A percentile compares a stretch with the other conserved stretches of the same genome.
Conservation (phyloP, 2,797 vertebrate genomes). For the Bovichtus diacanthus region DNA sequence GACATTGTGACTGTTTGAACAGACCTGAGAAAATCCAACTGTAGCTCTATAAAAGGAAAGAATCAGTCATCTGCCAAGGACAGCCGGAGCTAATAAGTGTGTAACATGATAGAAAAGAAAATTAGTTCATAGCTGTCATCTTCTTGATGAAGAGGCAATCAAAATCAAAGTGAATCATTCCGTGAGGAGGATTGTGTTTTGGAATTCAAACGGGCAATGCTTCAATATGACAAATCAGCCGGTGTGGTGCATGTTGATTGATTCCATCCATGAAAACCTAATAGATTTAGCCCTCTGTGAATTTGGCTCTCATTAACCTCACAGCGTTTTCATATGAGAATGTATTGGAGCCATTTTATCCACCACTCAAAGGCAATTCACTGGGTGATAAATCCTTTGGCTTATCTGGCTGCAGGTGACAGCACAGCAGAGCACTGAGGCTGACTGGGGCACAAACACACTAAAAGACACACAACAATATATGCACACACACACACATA, state of each 20-base stretch:
- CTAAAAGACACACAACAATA: conserved; percentile 43
- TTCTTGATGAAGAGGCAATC: conserved; percentile 86
- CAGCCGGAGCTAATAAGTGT: conserved; percentile 82
- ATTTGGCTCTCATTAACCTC: conserved; percentile 88
- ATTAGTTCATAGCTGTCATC: conserved; percentile 83
- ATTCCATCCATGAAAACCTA: conserved; percentile 86
- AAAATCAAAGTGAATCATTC: conserved; percentile 86
- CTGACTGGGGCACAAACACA: conserved; percentile 73
- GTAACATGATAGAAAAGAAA: conserved; percentile 83
- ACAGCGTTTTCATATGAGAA: conserved; percentile 83
- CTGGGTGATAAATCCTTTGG: conserved; percentile 85
- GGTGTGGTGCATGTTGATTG: conserved; percentile 83
- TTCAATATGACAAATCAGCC: conserved; percentile 87
- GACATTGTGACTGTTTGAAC: conserved; percentile 45
- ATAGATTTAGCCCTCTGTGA: conserved; percentile 88
- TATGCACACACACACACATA: conserved; percentile 8
- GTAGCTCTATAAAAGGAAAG: conserved; percentile 66
- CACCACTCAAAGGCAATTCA: conserved; percentile 86
- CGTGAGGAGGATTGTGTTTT: conserved; percentile 82
- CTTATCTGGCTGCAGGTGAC: conserved; percentile 86
- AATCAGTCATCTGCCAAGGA: conserved; percentile 80
- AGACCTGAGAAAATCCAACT: conserved; percentile 71
- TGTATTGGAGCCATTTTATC: conserved; percentile 86
- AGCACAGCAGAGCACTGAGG: conserved; percentile 73
- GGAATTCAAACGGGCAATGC: conserved; percentile 84